phyloP scores from a whole-genome alignment of 53 echinoderm and acorn worm species.

The Mesocentrotus franciscanus region DNA sequence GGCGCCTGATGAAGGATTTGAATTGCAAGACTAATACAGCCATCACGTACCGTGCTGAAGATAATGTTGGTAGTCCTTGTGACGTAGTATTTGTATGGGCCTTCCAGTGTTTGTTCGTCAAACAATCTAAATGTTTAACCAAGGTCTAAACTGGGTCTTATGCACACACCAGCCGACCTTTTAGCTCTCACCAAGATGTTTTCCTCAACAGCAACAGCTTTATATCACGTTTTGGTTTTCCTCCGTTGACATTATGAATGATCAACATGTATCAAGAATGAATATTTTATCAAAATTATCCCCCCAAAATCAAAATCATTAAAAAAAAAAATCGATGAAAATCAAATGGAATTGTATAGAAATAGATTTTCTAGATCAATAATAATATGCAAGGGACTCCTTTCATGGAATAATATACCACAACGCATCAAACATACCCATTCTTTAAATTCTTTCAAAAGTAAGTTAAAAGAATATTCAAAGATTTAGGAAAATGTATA shows the following conservation, averaged over 20 bases:
- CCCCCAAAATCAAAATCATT: too few species aligned
- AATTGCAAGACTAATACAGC: not conserved
- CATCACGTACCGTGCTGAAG: not conserved
- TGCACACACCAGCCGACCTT: not conserved
- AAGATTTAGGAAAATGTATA: too few species aligned
- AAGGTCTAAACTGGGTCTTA: not conserved
- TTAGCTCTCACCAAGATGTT: not conserved
- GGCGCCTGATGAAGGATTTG: not conserved
- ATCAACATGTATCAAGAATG: too few species aligned
- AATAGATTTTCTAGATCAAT: too few species aligned
- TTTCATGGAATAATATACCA: too few species aligned
- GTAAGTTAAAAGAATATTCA: too few species aligned
- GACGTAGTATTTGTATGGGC: conserved; percentile 10
- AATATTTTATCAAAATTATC: too few species aligned
- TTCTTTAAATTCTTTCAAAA: too few species aligned
- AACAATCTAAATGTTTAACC: not conserved
- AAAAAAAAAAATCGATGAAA: too few species aligned
- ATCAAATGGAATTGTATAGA: too few species aligned
- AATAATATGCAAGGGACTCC: too few species aligned
- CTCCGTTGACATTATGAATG: not conserved
- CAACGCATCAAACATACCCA: too few species aligned
- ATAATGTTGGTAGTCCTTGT: not conserved
- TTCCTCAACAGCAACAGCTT: not conserved
- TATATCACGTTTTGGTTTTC: not conserved
- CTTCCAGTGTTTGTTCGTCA: not conserved